Base-by-base conservation (phyloP, 2,888 invertebrate genomes). In the Rhamphomyia laevipes region DNA sequence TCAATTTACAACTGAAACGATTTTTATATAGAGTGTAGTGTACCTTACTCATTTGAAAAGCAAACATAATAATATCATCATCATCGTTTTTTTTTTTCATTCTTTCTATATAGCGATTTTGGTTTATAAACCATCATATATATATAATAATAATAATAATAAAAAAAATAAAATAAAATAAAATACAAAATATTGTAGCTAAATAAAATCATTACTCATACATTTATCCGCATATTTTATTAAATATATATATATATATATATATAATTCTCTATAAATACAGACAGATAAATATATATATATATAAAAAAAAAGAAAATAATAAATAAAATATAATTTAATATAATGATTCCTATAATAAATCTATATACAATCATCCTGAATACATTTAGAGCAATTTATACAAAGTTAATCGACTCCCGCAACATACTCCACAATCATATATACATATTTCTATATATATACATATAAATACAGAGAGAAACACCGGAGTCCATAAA, bases 1-100 rank as follows among this genome's bases (percentile, higher is more conserved):
- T 58, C 58, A 58, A 57, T 58, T 58, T 58, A 58, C 57, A 58
- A 58, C 58, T 58, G 56, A 58, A 58, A 57, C 55, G 13, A 35
- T 35, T n/a, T n/a, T 35, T 30, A 9, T n/a, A n/a, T n/a, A n/a
- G n/a, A n/a, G n/a, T 11, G 7, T 30, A 6, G 11, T 13, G n/a
- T n/a, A 35, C 35, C 35, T n/a, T 35, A 51, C 55, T 58, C 56
- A 57, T 57, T 57, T 56, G 57, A 53, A 57, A 56, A 57, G 56
- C 56, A 57, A 57, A 57, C 57, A 57, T 56, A 56, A 56, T 51
- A 55, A 13, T 33, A 33, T 35, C 23, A 27, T 27, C 23, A 27
- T 27, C 23, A 27, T 27, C 23, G 9, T 27, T 9, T 7, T 27
- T 9, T 7, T 27, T n/a, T n/a, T n/a, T n/a, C n/a, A n/a, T n/a